Evolutionary conservation across 30 jellyfish, hydroid and myxozoan species (phyloP), one percentile per base, ranked within the genome.

Genomic region (Chrysaora quinquecirrha): DNA sequence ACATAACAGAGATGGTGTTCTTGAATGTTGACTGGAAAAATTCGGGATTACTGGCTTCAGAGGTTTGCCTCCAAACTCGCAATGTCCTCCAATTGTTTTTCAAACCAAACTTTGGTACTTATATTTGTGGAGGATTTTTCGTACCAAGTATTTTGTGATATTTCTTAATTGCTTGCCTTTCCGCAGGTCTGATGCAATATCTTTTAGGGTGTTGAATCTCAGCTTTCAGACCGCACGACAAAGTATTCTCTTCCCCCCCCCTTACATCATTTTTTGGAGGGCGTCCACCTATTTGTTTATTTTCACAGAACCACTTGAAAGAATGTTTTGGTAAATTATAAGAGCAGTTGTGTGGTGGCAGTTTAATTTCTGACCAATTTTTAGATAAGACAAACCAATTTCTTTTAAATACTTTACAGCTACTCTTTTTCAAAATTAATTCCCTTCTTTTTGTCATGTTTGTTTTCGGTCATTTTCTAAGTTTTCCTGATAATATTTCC

Each of bases 171-270:
- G 52, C 19, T 18, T 1, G 18, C 28, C 1, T 22, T 6, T 6
- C 21, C 1, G 1, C 2, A 73, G 28, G 31, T 48, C 58, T 19
- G 3, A 3, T 25, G 20, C 12, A 10, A 73, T 73, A 2, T 43
- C 25, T 48, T 43, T 49, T 21, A 73, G 27, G 14, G 0, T 43
- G 11, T 28, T 2, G 25, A 73, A 73, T 29, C 72, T 46, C 21
- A n/a, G 56, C 73, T 33, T 22, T 58, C 54, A 18, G 21, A 73
- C 85, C 21, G 48, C 52, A 1, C 85, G 19, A 25, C 85, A 73
- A 24, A 73, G 29, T 18, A 23, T 14, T 27, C 72, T 23, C 48
- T 73, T 73, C 27, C 85, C 85, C 33, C 72, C 4, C 9, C 3
- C 56, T 6, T 6, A 10, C 19, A 23, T 1, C 19, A 46, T 47